Evolutionary conservation across 2,797 vertebrate species (phyloP).

Genomic region (Gymnopithys bicolor): DNA sequence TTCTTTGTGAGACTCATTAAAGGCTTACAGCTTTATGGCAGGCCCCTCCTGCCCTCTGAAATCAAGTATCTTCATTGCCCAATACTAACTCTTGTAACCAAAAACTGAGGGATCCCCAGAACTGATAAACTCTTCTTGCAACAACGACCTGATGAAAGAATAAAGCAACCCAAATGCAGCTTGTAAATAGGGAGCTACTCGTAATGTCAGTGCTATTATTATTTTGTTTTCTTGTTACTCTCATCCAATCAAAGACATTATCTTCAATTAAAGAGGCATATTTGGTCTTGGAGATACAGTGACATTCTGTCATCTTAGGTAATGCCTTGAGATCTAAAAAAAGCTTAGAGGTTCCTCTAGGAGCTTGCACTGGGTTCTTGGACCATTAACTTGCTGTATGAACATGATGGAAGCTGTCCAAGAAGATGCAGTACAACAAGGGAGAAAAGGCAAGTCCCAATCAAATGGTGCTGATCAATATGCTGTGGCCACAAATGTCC

Average conservation of each 20-base stretch:
- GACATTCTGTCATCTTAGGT: not conserved
- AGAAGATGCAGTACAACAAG: not conserved
- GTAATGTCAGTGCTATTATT: not conserved
- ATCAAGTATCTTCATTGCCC: not conserved
- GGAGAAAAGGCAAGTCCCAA: not conserved
- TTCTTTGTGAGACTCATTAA: not conserved
- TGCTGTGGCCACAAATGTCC: not conserved
- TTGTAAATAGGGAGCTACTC: not conserved
- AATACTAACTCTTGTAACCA: not conserved
- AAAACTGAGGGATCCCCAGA: not conserved
- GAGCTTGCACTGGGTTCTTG: not conserved
- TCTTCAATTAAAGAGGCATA: not conserved
- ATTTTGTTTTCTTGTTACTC: not conserved
- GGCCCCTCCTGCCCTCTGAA: not conserved
- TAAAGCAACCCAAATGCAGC: not conserved
- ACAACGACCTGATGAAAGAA: not conserved
- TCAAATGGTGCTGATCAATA: not conserved
- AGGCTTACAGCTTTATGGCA: not conserved
- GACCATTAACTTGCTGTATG: not conserved
- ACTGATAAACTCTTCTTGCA: not conserved
- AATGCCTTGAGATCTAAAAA: not conserved
- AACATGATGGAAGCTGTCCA: not conserved
- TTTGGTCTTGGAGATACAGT: not conserved
- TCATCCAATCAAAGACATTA: not conserved
- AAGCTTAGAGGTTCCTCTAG: not conserved